Conservation (phyloP, 1,140 invertebrate species). For the Phortica variegata region DNA sequence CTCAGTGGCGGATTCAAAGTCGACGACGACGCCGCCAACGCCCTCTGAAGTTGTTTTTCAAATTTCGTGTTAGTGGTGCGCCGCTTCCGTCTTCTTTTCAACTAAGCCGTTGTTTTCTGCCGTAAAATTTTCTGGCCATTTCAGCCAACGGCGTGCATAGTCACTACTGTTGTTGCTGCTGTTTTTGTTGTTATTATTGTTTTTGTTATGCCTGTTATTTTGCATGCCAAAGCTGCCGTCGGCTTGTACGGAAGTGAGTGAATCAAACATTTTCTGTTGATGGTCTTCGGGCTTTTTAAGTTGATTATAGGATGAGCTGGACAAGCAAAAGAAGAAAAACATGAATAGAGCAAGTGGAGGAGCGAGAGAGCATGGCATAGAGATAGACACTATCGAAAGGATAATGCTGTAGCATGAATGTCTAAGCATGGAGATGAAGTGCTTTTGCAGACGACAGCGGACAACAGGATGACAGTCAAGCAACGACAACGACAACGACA, state of each 20-base stretch:
- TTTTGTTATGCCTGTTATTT: conserved; percentile 6
- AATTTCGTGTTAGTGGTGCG: conserved; percentile 11
- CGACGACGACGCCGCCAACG: no score
- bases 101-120: conserved; percentile 13
- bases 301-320: conserved; percentile 43
- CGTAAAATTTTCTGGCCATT: conserved; percentile 8
- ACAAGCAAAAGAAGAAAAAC: conserved; percentile 10
- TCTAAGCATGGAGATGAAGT: conserved; percentile 54
- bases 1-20: no score
- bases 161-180: conserved; percentile 7
- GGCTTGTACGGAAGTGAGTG: no score
- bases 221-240: conserved; percentile 17
- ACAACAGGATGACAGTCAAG: conserved; percentile 11
- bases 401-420: conserved; percentile 32
- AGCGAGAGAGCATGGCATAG: background rate
- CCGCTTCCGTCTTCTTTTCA: conserved; percentile 11
- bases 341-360: conserved; percentile 5
- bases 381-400: no score
- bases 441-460: conserved; percentile 25
- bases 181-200: conserved; percentile 11
- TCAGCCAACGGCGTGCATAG: conserved; percentile 5
- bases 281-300: conserved; percentile 32
- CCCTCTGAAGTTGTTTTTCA: background rate
- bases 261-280: no score
- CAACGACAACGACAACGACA: conserved; percentile 21